Base-by-base conservation (phyloP, 35 echinoderm and acorn worm species). In the Acanthaster planci region DNA sequence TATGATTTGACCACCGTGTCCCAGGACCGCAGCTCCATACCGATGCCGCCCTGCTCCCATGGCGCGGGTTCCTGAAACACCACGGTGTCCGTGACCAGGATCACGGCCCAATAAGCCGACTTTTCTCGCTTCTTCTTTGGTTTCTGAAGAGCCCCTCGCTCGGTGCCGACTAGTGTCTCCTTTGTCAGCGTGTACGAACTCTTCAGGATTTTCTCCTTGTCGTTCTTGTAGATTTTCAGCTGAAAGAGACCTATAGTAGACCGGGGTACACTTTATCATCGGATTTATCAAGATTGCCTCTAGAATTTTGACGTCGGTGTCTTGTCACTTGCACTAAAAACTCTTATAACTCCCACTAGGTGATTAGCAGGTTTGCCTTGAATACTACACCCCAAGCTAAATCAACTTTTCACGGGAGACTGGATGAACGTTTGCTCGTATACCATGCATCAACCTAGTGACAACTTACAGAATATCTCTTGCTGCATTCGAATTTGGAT, bases 161-260 rank as follows among this genome's bases (percentile, higher is more conserved):
- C 84, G 22, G 84, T 86, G 44, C 84, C 84, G 8, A 77, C 76
- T 0, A 86, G 53, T 12, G 84, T 86, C 30, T 86, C 84, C 75
- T 86, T 86, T 39, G 72, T 86, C 30, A 86, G 34, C 0, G 84
- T 78, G 51, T 50, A 86, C 6, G 84, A 67, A 38, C 72, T 37
- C 84, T 86, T 86, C 10, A 86, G 67, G 42, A 86, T n/a, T 39
- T 86, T 86, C 72, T 86, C 84, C 42, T 86, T 76, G 21, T 53
- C 57, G 64, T 86, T 86, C 50, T 86, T 86, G 72, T 77, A 86
- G 37, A 86, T 86, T 76, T 86, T 86, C 84, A 86, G 34, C 72
- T 78, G 84, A 17, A 86, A 86, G n/a, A 86, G 50, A 30, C 84
- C 84, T 86, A 51, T 9, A 38, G 39, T 16, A 50, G 22, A 21